A percentile compares a stretch with the other conserved stretches of the same genome.
These are phyloP conservation scores for Thera britannica DNA, from an alignment of 2,888 invertebrate genomes.

Conservation along the genomic window DNA sequence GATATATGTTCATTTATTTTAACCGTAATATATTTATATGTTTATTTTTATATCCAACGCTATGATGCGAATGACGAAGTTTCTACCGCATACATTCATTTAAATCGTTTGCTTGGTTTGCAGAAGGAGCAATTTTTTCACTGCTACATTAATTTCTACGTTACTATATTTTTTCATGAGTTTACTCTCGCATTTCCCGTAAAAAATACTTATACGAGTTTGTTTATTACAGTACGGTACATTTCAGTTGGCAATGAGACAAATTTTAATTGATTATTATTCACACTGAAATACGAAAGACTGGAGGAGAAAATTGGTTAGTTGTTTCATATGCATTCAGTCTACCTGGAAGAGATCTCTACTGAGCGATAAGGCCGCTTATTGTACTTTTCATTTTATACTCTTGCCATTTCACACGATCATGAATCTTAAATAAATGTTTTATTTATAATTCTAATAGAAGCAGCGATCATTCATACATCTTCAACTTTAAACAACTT, in stretches of 20 bases:
- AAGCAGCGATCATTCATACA: slow-evolving; percentile 11
- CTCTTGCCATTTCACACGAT: no score
- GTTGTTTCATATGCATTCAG: background rate
- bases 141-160: no score
- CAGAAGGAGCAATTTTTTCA: no score
- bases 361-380: no score
- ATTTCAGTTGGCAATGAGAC: background rate
- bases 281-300: background rate
- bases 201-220: background rate
- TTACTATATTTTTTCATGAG: background rate
- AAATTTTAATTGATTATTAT: background rate
- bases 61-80: background rate
- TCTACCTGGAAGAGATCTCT: background rate
- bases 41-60: slow-evolving; percentile 17
- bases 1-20: slow-evolving; percentile 27
- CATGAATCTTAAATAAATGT: no score
- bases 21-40: no score
- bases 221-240: background rate
- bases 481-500: slow-evolving; percentile 29
- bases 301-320: background rate
- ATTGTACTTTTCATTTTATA: background rate
- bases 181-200: background rate
- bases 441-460: background rate
- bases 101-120: no score
- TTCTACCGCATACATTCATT: background rate